Evolutionary conservation across 2,888 invertebrate species (phyloP).

Genomic region (Herminia tarsipennalis): DNA sequence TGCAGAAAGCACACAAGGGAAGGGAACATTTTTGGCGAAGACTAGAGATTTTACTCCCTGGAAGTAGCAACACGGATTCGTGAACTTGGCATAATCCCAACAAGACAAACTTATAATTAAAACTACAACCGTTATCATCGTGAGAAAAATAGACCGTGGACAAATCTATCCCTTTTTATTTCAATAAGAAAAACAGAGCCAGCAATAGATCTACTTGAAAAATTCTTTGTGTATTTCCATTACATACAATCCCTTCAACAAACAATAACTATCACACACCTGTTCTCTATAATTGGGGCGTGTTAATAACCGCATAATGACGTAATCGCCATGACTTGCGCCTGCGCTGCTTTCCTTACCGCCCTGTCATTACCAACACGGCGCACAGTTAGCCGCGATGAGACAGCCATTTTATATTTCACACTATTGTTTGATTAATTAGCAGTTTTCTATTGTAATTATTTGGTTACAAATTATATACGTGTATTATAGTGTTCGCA

Average conservation of each 20-base stretch:
- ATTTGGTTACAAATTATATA: conserved; percentile 39
- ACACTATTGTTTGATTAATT: conserved; percentile 41
- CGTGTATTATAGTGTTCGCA: conserved; percentile 31
- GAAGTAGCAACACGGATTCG: no score
- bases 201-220: neutral
- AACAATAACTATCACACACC: conserved; percentile 39
- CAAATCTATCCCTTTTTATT: no score
- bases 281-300: conserved; percentile 49
- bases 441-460: conserved; percentile 40
- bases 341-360: conserved; percentile 23
- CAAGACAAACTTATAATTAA: no score
- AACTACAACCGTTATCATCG: no score
- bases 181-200: no score
- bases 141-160: no score
- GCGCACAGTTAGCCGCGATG: conserved; percentile 40
- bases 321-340: conserved; percentile 57
- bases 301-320: conserved; percentile 49
- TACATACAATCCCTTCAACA: conserved; percentile 14
- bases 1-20: no score
- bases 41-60: no score
- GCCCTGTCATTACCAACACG: conserved; percentile 37
- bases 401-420: conserved; percentile 38
- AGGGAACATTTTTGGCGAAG: no score
- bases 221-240: neutral
- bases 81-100: no score